Evolutionary conservation across 2,113 vertebrate genomes (phyloP).

Genomic region (Craseonycteris thonglongyai): DNA sequence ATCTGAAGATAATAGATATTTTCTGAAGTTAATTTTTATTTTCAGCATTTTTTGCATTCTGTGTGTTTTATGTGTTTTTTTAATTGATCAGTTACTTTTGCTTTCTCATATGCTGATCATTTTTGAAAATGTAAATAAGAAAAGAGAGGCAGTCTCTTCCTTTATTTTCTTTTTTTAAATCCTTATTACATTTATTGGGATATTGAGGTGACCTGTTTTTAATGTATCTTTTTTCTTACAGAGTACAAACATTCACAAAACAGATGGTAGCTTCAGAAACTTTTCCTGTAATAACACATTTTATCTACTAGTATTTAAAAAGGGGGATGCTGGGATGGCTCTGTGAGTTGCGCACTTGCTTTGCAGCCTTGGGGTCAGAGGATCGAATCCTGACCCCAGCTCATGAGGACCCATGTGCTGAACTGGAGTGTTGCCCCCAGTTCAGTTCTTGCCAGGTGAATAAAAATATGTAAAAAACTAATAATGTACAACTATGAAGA

Average conservation of each 20-base stretch:
- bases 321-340: too few species aligned
- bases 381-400: too few species aligned
- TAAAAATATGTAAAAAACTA: too few species aligned
- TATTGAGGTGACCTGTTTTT: neutral
- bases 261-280: neutral
- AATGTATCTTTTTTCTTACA: neutral
- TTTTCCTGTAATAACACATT: neutral
- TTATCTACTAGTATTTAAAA: neutral
- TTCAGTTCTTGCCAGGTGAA: too few species aligned
- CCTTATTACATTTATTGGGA: neutral
- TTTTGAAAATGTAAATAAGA: neutral
- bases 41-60: neutral
- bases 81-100: neutral
- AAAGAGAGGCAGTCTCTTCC: neutral
- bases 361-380: too few species aligned
- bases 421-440: too few species aligned
- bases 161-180: too few species aligned
- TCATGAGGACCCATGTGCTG: too few species aligned
- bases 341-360: too few species aligned
- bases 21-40: neutral
- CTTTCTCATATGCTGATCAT: neutral
- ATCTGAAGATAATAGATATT: neutral
- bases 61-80: neutral
- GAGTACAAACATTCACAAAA: neutral
- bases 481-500: too few species aligned